phyloP scores from a whole-genome alignment of 2,888 invertebrate species.

The Tetragonisca angustula region DNA sequence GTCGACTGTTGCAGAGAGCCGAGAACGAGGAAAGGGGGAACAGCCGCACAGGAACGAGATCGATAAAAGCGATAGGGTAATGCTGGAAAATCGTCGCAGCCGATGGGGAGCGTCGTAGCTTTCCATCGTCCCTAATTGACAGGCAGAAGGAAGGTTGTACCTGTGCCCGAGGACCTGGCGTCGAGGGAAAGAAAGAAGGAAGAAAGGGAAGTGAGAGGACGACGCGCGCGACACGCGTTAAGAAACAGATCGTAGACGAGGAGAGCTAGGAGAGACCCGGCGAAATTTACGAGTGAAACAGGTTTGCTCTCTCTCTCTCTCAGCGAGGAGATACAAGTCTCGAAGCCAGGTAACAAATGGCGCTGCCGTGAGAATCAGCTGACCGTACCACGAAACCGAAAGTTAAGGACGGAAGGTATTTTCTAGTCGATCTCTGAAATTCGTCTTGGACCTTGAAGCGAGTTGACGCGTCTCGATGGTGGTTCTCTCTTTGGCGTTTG shows the following conservation, averaged over 20 bases:
- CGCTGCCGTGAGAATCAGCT: slow-evolving; percentile 62
- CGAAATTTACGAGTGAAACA: slow-evolving; percentile 74
- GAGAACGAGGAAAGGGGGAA: slow-evolving; percentile 27
- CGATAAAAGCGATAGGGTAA: slow-evolving; percentile 48
- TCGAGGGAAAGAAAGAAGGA: slow-evolving; percentile 44
- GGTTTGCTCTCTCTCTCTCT: slow-evolving; percentile 57
- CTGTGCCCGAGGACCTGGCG: not conserved
- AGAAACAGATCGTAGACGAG: slow-evolving; percentile 39
- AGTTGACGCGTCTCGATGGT: too few relatives aligned
- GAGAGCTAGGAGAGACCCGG: slow-evolving; percentile 14
- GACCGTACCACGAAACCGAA: slow-evolving; percentile 58
- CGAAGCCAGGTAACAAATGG: slow-evolving; percentile 68
- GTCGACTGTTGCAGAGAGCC: slow-evolving; percentile 62
- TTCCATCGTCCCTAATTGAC: slow-evolving; percentile 79
- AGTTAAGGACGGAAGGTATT: slow-evolving; percentile 32
- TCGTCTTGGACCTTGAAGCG: not conserved
- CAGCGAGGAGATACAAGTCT: slow-evolving; percentile 24
- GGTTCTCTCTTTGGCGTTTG: not conserved
- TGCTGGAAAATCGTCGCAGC: slow-evolving; percentile 67
- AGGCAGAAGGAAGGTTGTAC: slow-evolving; percentile 54
- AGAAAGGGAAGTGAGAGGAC: slow-evolving; percentile 56
- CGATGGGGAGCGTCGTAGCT: slow-evolving; percentile 64
- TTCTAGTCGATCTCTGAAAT: not conserved
- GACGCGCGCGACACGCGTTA: slow-evolving; percentile 6
- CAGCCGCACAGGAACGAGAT: slow-evolving; percentile 36